Evolutionary conservation across 2,797 vertebrate species (phyloP).

Genomic region (Falco novaeseelandiae): DNA sequence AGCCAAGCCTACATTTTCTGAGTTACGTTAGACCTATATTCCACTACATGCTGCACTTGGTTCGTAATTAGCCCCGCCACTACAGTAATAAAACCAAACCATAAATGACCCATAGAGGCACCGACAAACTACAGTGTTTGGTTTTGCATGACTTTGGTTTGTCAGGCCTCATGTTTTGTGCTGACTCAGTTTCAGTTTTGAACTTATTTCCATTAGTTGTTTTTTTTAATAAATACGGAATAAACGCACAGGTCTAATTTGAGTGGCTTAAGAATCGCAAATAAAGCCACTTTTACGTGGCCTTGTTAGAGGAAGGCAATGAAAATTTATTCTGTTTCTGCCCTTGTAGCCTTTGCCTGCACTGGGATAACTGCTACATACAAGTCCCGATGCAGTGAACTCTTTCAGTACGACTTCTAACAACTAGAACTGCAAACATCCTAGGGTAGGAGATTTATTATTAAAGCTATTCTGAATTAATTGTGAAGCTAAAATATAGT

Average conservation of each 20-base stretch:
- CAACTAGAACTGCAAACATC: background rate
- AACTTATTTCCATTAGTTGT: background rate
- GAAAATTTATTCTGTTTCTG: background rate
- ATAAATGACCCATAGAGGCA: background rate
- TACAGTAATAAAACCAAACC: background rate
- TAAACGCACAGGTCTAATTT: background rate
- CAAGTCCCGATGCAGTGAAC: fast-evolving
- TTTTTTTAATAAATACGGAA: background rate
- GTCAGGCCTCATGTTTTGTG: background rate
- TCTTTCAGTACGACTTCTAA: background rate
- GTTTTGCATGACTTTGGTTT: background rate
- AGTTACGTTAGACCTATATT: background rate
- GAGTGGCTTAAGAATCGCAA: background rate
- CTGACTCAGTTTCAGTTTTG: background rate
- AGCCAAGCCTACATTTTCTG: background rate
- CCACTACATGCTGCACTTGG: background rate
- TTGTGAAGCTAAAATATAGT: background rate
- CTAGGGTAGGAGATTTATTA: background rate
- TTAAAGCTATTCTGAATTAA: background rate
- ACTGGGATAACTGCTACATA: background rate
- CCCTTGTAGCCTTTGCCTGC: background rate
- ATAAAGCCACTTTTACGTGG: background rate
- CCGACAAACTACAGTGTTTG: background rate
- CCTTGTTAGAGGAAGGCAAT: background rate
- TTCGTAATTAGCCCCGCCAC: background rate